Evolutionary conservation across 2,797 vertebrate genomes (phyloP), one percentile per base, ranked within the genome.

Genomic region (Threskiornis aethiopicus): DNA sequence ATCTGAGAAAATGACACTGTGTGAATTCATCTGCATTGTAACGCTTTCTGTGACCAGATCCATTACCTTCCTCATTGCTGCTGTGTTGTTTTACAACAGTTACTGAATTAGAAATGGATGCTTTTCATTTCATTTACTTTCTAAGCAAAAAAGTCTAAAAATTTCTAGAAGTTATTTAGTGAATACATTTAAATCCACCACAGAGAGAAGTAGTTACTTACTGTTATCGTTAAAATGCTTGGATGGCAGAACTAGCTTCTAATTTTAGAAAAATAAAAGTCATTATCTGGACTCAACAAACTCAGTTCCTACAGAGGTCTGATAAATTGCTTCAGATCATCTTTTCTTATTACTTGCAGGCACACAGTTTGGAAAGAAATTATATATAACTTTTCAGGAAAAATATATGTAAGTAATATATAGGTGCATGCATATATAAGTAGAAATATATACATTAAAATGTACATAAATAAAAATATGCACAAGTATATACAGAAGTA

Each of bases 221-320:
- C 54, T 29, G 22, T 55, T 87, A 72, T 21, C 87, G 58, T 82
- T 89, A 55, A 84, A 92, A 79, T 24, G 24, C 54, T 75, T 54
- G n/a, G 41, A 70, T 39, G 29, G 65, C 21, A 75, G 80, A 88
- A 84, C 49, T 75, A 82, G 35, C 29, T 95, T 87, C 84, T 84
- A 84, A 87, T 92, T 95, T 95, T 95, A 87, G 96, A 84, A 90
- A 93, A 92, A 65, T 67, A 81, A 62, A 47, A 90, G 35, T 47
- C 58, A 44, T 89, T 91, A 85, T 42, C 29, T 83, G 39, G 52
- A 33, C n/a, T 80, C 0, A 6, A 75, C 37, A 70, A 89, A 79
- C 5, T 49, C 51, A 13, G 39, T 61, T 93, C 46, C 81, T 79
- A 31, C 42, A 58, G 52, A 86, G 65, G 19, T 37, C 58, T 76